Base-by-base conservation (phyloP, 2,113 vertebrate genomes). In the Seriola quinqueradiata region DNA sequence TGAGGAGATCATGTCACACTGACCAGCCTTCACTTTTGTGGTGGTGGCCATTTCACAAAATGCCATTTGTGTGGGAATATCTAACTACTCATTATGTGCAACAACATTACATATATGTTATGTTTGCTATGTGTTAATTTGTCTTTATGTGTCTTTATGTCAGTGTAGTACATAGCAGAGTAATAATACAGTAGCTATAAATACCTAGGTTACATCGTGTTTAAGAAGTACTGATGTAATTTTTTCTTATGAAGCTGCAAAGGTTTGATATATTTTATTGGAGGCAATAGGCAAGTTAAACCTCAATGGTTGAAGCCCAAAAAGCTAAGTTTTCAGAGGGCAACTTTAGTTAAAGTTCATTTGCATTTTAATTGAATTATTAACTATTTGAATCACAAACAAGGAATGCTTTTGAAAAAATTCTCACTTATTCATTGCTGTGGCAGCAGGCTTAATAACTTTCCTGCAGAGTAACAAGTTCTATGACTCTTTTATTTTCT, bases 121-220 rank as follows among this genome's bases (percentile, higher is more conserved):
- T 46, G 23, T 70, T 64, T 70, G 9, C 46, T 65, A 25, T 75
- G 34, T 58, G 32, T 64, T 57, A 36, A 67, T 40, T 23, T 65
- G 16, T 38, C 11, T 38, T 32, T 59, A 14, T 72, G 16, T 48
- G 19, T 80, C 23, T 40, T 50, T 34, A 46, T 36, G 4, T 50
- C 44, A 50, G 8, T 8, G 16, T 7, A 8, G 12, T 46, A 14
- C 17, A 34, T 32, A 17, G 32, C 16, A 21, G 17, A 50, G 17
- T 50, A 12, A 2, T 17, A 13, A 50, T 46, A 48, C n/a, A 69
- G 21, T 3, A 34, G 5, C 0, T 58, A 28, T 55, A 50, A 17
- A 50, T 25, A 55, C n/a, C 2, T 5, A 6, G 11, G n/a, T 52
- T 55, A 11, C 2, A 23, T 1, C 10, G 4, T 58, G n/a, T 55